phyloP scores from a whole-genome alignment of 2,113 vertebrate genomes.

The Spermophilus dauricus region DNA sequence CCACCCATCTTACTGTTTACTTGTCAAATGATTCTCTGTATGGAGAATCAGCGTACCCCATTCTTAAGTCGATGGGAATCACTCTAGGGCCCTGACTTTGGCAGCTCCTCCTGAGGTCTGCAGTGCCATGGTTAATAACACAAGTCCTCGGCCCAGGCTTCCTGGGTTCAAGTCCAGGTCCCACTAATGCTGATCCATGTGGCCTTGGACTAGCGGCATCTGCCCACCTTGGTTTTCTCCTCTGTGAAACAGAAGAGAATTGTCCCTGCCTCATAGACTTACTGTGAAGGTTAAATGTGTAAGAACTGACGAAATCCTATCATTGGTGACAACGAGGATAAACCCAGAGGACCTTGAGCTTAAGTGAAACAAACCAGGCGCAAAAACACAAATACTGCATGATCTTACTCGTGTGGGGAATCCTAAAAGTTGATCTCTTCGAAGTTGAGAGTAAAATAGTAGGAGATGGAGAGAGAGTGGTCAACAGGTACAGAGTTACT shows the following conservation, averaged over 20 bases:
- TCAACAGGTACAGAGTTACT: background rate
- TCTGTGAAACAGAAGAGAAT: background rate
- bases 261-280: background rate
- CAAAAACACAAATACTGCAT: background rate
- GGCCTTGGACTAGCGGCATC: background rate
- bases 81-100: background rate
- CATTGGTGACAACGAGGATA: background rate
- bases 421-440: background rate
- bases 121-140: background rate
- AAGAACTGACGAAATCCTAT: background rate
- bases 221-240: background rate
- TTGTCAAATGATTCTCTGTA: slow-evolving; percentile 2
- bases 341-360: background rate
- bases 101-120: background rate
- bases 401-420: background rate
- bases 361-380: background rate
- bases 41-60: background rate
- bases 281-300: background rate
- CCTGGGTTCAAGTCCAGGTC: background rate
- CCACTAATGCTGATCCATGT: background rate
- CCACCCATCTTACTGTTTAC: background rate
- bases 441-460: background rate
- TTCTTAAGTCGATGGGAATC: background rate
- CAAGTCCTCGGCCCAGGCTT: background rate
- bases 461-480: background rate